A percentile compares a stretch with the other conserved stretches of the same genome.
These are phyloP conservation scores for Pituophis catenifer DNA, from an alignment of 2,113 vertebrate species.

Conservation along the genomic window DNA sequence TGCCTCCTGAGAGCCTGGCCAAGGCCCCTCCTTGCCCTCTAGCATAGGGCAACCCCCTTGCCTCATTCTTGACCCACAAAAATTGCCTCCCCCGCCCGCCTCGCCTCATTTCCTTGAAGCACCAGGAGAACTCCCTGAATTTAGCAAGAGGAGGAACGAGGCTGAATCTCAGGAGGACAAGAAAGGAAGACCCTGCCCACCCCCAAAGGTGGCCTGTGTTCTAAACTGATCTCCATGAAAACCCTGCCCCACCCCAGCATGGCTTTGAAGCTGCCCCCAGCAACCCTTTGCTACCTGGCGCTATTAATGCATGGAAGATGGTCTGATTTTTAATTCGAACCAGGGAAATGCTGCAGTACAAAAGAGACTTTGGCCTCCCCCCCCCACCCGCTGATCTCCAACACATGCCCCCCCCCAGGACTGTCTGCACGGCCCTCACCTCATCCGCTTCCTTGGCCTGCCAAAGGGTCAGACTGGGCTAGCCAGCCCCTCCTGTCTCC, in stretches of 20 bases:
- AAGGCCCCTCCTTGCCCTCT: background rate
- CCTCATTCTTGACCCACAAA: background rate
- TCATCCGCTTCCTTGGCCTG: background rate
- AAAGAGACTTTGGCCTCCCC: background rate
- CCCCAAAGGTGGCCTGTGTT: background rate
- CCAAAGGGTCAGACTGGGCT: background rate
- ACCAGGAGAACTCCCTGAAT: background rate
- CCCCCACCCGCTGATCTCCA: background rate
- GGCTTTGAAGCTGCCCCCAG: constrained; percentile 52
- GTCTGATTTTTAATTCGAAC: constrained; percentile 52
- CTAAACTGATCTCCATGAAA: background rate
- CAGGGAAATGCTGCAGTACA: constrained; percentile 38
- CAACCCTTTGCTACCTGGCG: constrained; percentile 49
- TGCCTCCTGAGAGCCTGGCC: background rate
- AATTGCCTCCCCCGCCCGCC: background rate
- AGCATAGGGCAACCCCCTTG: background rate
- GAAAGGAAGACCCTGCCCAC: background rate
- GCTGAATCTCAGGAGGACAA: background rate
- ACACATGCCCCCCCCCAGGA: background rate
- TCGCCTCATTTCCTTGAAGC: background rate
- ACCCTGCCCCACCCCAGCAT: constrained; percentile 9
- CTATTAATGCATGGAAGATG: constrained; percentile 46
- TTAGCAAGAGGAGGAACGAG: fast-evolving
- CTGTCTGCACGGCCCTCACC: background rate
- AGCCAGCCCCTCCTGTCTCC: background rate